Conservation (phyloP, 2,113 vertebrate species). For the Atherinomorus stipes region DNA sequence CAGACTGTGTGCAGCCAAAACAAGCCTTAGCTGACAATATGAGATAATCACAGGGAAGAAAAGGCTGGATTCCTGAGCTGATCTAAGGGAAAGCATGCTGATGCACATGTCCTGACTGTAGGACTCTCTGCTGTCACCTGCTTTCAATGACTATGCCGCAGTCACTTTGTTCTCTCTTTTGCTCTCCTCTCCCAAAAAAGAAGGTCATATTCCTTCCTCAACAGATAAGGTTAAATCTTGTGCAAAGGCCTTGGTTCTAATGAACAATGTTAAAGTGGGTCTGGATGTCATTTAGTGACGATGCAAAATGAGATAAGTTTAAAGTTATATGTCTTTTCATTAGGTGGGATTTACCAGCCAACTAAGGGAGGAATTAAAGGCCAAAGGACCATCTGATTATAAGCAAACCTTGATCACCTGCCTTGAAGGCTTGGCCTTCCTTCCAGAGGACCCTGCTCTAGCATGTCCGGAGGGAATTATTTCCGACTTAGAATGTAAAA, state of each 20-base stretch:
- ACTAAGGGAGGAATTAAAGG: constrained; percentile 78
- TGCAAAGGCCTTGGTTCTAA: constrained; percentile 68
- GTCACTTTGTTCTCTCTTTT: constrained; percentile 28
- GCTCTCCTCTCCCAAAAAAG: constrained; percentile 25
- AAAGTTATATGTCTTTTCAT: constrained; percentile 81
- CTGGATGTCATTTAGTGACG: constrained; percentile 78
- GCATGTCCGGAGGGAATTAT: constrained; percentile 74
- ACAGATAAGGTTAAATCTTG: constrained; percentile 58
- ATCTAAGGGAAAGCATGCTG: constrained; percentile 63
- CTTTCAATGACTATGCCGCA: constrained; percentile 51
- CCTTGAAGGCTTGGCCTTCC: constrained; percentile 62
- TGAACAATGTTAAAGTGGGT: constrained; percentile 70
- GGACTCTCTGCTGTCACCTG: constrained; percentile 64
- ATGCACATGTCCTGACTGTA: constrained; percentile 49
- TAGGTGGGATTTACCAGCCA: constrained; percentile 79
- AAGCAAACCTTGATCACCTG: constrained; percentile 79
- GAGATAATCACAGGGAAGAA: constrained; percentile 75
- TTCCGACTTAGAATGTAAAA: constrained; percentile 59
- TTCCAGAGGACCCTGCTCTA: constrained; percentile 69
- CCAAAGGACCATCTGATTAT: constrained; percentile 81
- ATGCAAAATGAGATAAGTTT: constrained; percentile 81
- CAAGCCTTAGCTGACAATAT: constrained; percentile 68
- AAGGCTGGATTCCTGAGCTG: constrained; percentile 70
- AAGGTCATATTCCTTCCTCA: constrained; percentile 34
- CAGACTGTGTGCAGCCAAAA: constrained; percentile 73